Percentiles rank a stretch among this genome's conserved stretches.
Evolutionary conservation across 2,888 invertebrate species (phyloP).

Genomic region (Asteroscopus sphinx): DNA sequence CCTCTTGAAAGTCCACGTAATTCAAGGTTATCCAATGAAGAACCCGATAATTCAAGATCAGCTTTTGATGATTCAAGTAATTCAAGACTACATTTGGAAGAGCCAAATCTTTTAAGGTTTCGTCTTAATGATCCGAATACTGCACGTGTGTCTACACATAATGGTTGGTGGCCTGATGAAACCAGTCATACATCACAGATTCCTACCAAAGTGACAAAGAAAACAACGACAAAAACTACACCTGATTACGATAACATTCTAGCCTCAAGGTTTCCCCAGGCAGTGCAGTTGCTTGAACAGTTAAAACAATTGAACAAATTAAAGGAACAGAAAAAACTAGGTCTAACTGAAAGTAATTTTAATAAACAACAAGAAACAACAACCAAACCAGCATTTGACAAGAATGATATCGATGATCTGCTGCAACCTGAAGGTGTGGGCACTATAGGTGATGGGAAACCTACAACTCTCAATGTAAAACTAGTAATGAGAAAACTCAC

Average conservation of each 20-base stretch:
- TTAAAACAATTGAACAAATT: slow-evolving; percentile 60
- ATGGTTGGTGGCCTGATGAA: neutral
- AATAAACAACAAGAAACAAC: too few relatives aligned
- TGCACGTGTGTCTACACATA: neutral
- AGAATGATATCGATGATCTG: neutral
- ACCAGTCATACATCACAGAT: slow-evolving; percentile 8
- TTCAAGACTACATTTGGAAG: neutral
- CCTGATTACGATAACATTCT: slow-evolving; percentile 35
- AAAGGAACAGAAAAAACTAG: slow-evolving; percentile 46
- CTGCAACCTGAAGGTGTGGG: neutral
- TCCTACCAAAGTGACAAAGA: neutral
- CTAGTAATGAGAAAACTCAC: slow-evolving; percentile 28
- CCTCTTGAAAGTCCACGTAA: neutral
- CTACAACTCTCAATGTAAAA: neutral
- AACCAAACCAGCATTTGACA: neutral
- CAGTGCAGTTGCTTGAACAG: slow-evolving; percentile 50
- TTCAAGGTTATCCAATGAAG: neutral
- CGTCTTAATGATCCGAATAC: neutral
- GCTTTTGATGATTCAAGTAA: neutral
- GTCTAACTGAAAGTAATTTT: neutral
- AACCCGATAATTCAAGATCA: neutral
- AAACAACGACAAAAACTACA: neutral
- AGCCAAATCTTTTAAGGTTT: neutral
- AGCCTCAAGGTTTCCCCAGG: slow-evolving; percentile 46
- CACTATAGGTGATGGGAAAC: neutral